Evolutionary conservation across 2,113 vertebrate genomes (phyloP).

Genomic region (Macheiramphus alcinus): DNA sequence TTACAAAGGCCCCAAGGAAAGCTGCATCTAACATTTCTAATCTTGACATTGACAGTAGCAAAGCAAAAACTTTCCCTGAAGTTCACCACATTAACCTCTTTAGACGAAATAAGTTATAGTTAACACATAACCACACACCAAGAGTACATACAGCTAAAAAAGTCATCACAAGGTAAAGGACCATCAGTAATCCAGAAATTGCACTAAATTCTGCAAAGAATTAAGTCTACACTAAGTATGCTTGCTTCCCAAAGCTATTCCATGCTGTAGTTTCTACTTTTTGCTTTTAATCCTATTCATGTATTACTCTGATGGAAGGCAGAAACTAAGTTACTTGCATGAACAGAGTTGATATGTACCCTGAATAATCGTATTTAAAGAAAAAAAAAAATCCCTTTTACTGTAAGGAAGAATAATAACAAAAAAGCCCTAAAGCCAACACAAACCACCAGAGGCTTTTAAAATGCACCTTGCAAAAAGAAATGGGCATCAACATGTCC

Average conservation of each 20-base stretch:
- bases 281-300: neutral
- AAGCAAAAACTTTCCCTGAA: neutral
- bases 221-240: neutral
- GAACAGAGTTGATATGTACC: neutral
- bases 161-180: neutral
- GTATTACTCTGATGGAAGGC: neutral
- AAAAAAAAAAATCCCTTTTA: neutral
- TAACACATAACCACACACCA: neutral
- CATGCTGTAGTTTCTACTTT: neutral
- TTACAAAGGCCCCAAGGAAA: neutral
- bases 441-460: neutral
- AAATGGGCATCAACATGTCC: neutral
- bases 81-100: neutral
- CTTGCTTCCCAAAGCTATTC: neutral
- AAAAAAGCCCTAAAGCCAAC: neutral
- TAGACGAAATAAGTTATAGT: neutral
- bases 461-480: neutral
- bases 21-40: neutral
- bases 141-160: neutral
- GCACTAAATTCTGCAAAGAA: neutral
- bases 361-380: neutral
- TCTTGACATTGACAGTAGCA: neutral
- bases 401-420: neutral
- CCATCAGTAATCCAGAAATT: neutral
- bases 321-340: neutral